Evolutionary conservation across 2,888 invertebrate species (phyloP).

Genomic region (Prosapia bicincta): DNA sequence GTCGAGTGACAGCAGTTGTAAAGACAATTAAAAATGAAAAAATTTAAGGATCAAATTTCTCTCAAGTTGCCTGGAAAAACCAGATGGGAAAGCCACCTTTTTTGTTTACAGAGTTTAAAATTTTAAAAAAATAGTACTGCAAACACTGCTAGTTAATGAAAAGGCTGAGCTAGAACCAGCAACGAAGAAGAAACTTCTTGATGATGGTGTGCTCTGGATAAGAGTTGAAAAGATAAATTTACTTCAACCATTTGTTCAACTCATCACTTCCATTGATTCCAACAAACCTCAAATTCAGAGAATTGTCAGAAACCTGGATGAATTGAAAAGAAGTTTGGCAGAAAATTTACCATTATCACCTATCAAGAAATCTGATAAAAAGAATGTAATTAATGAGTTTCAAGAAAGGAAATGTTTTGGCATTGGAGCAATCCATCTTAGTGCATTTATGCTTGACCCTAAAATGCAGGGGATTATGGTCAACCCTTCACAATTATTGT

Average conservation of each 20-base stretch:
- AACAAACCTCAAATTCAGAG: constrained; percentile 27
- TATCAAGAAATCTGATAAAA: background rate
- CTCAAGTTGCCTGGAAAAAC: constrained; percentile 30
- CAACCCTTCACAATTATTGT: no score
- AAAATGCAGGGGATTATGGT: no score
- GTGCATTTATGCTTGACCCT: no score
- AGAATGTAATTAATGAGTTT: no score
- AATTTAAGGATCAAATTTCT: constrained; percentile 10
- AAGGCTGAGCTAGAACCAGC: constrained; percentile 19
- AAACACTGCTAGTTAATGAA: constrained; percentile 27
- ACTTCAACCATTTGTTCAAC: constrained; percentile 26
- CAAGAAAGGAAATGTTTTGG: no score
- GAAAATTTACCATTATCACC: no score
- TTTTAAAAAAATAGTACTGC: constrained; percentile 22
- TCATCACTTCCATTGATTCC: constrained; percentile 26
- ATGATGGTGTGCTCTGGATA: constrained; percentile 32
- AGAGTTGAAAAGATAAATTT: constrained; percentile 25
- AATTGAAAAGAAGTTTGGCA: background rate
- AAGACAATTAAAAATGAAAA: no score
- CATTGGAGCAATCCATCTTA: no score
- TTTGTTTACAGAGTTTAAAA: constrained; percentile 25
- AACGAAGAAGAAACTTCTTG: constrained; percentile 22
- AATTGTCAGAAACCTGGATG: constrained; percentile 10
- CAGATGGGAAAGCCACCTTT: constrained; percentile 30
- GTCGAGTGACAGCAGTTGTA: no score